Percentiles rank a stretch among this genome's conserved stretches.
Evolutionary conservation across 2,888 invertebrate species (phyloP).

Genomic region (Eupeodes latifasciatus): DNA sequence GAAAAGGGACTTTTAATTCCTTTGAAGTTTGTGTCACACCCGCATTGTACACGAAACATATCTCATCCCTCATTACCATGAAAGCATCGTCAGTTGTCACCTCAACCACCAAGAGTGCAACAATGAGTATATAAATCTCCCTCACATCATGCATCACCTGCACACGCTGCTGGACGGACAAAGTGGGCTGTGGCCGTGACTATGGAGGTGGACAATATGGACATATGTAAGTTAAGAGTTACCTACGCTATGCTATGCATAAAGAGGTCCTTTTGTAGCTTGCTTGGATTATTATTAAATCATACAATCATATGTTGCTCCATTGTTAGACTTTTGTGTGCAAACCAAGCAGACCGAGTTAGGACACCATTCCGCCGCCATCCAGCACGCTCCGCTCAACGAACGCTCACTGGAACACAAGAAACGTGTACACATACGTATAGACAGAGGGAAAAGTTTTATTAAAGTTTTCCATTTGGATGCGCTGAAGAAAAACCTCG

Average conservation of each 20-base stretch:
- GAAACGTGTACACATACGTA: background rate
- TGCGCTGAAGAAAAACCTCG: slow-evolving; percentile 48
- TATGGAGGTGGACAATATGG: background rate
- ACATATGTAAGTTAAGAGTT: background rate
- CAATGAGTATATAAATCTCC: slow-evolving; percentile 32
- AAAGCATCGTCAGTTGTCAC: background rate
- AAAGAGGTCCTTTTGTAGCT: slow-evolving; percentile 27
- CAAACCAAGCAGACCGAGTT: background rate
- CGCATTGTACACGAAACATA: background rate
- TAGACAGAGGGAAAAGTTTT: slow-evolving; percentile 60
- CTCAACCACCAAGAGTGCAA: slow-evolving; percentile 45
- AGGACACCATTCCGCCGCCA: background rate
- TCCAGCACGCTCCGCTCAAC: background rate
- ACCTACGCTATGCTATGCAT: background rate
- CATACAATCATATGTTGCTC: slow-evolving; percentile 64
- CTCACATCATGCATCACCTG: background rate
- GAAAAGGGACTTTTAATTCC: slow-evolving; percentile 65
- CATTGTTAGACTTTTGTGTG: slow-evolving; percentile 44
- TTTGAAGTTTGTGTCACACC: slow-evolving; percentile 63
- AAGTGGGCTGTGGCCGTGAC: background rate
- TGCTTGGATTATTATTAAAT: slow-evolving; percentile 62
- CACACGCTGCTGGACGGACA: too few relatives aligned
- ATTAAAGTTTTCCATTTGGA: slow-evolving; percentile 68
- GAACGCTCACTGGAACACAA: background rate
- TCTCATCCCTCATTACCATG: background rate